Evolutionary conservation across 2,113 vertebrate genomes (phyloP).

Genomic region (Datnioides undecimradiatus): DNA sequence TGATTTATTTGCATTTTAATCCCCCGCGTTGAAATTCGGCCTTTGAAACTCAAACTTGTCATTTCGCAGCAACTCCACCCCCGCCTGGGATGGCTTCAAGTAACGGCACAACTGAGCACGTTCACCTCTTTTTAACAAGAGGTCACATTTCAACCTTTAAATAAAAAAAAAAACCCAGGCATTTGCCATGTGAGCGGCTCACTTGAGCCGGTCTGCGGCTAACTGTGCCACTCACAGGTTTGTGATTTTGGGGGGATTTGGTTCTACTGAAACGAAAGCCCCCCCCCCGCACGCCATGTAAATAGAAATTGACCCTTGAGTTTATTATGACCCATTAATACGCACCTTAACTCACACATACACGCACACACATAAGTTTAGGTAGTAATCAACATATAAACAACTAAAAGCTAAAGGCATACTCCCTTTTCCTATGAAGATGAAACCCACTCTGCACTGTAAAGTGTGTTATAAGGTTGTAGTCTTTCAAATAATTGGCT

Average conservation of each 20-base stretch:
- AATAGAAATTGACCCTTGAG: neutral
- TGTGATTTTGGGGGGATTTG: neutral
- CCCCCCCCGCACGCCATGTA: neutral
- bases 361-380: neutral
- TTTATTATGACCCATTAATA: neutral
- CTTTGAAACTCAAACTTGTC: neutral
- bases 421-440: too few relatives aligned
- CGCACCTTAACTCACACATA: neutral
- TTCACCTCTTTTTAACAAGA: conserved; percentile 8
- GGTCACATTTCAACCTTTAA: neutral
- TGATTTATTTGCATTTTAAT: conserved; percentile 20
- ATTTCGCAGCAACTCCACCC: conserved; percentile 44
- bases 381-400: neutral
- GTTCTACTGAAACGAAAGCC: neutral
- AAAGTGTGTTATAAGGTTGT: neutral
- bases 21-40: neutral
- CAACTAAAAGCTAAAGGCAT: too few relatives aligned
- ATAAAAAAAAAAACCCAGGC: conserved; percentile 7
- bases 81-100: conserved; percentile 44
- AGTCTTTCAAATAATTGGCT: neutral
- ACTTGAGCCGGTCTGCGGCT: conserved; percentile 44
- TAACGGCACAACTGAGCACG: conserved; percentile 2
- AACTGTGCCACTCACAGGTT: neutral
- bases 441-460: neutral
- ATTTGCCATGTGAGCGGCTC: conserved; percentile 8